phyloP scores from a whole-genome alignment of 2,888 invertebrate genomes.

The Campaea margaritaria region DNA sequence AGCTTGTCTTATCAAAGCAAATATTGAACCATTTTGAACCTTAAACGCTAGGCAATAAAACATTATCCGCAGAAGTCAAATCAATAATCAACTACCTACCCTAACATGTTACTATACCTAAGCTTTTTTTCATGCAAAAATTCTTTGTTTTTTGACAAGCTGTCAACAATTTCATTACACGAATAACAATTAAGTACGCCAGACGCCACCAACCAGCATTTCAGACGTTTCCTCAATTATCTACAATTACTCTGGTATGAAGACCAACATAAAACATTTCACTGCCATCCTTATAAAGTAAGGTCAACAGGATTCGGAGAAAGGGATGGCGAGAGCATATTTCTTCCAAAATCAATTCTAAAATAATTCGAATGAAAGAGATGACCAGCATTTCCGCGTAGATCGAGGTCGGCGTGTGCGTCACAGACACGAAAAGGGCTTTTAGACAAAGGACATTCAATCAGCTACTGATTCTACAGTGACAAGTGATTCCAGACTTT shows the following conservation, averaged over 20 bases:
- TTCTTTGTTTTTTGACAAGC: slow-evolving; percentile 20
- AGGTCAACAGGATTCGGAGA: slow-evolving; percentile 42
- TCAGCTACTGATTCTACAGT: slow-evolving; percentile 12
- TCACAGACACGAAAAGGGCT: slow-evolving; percentile 58
- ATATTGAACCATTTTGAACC: too few relatives aligned
- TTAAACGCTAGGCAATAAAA: too few relatives aligned
- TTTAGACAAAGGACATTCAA: slow-evolving; percentile 57
- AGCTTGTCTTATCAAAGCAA: too few relatives aligned
- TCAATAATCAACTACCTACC: too few relatives aligned
- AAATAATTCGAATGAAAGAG: slow-evolving; percentile 40
- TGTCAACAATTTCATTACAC: slow-evolving; percentile 29
- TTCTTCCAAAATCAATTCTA: slow-evolving; percentile 31
- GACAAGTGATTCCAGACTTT: slow-evolving; percentile 36
- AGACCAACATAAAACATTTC: slow-evolving; percentile 27
- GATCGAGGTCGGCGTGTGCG: slow-evolving; percentile 59
- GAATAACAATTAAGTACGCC: slow-evolving; percentile 17
- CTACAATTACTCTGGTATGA: slow-evolving; percentile 21
- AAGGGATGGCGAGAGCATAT: slow-evolving; percentile 39
- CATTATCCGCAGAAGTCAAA: too few relatives aligned
- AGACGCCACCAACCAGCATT: slow-evolving; percentile 17
- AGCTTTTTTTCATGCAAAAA: background rate
- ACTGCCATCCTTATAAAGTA: slow-evolving; percentile 20
- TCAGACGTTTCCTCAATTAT: slow-evolving; percentile 37
- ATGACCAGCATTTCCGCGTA: slow-evolving; percentile 44
- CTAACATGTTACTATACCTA: too few relatives aligned